Evolutionary conservation across 2,113 vertebrate genomes (phyloP).

Genomic region (Laterallus jamaicensis): DNA sequence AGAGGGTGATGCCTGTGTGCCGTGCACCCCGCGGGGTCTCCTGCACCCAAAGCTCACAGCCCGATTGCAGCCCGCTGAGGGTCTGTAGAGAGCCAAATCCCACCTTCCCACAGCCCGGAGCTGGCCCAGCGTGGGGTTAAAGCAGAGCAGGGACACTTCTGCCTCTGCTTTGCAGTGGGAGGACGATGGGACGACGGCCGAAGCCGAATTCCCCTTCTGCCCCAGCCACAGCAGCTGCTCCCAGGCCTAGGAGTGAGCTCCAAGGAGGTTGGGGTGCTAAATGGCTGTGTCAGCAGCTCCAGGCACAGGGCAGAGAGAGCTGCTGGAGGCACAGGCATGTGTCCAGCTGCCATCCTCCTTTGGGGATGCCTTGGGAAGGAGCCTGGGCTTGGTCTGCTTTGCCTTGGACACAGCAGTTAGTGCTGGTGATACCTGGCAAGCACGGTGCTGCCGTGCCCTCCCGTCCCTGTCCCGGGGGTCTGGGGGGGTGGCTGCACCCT

Average conservation of each 20-base stretch:
- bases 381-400: too few species aligned
- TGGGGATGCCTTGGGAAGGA: not conserved
- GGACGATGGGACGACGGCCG: not conserved
- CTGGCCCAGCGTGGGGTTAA: fast-evolving
- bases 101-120: not conserved
- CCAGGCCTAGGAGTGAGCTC: not conserved
- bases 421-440: not conserved
- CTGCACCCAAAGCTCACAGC: not conserved
- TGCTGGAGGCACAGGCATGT: too few species aligned
- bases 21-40: too few species aligned
- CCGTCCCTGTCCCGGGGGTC: not conserved
- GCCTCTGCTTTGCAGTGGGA: not conserved
- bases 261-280: too few species aligned
- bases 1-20: too few species aligned
- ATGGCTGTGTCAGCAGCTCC: too few species aligned
- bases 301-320: too few species aligned
- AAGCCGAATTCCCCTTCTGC: not conserved
- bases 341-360: not conserved
- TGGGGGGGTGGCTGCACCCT: too few species aligned
- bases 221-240: not conserved
- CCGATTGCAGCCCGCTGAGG: not conserved
- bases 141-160: not conserved
- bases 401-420: not conserved
- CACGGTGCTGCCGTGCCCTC: fast-evolving
- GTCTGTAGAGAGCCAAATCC: not conserved